These are phyloP conservation scores for Cavia porcellus DNA, from an alignment of 2,113 vertebrate species.

Conservation along the genomic window DNA sequence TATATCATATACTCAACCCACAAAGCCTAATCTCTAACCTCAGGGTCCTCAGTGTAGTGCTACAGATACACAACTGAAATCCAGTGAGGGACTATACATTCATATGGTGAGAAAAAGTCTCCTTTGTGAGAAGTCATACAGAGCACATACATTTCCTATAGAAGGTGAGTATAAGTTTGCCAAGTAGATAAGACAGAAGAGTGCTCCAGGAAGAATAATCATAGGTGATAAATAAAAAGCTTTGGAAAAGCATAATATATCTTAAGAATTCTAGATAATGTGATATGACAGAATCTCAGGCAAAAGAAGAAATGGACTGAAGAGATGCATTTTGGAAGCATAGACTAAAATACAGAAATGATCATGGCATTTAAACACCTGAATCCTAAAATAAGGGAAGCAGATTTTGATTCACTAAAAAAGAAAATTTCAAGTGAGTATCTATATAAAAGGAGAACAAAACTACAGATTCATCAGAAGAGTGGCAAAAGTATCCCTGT, in stretches of 20 bases:
- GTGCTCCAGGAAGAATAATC: neutral
- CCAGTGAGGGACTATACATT: neutral
- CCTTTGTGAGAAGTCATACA: neutral
- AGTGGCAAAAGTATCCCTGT: neutral
- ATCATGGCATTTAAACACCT: constrained; percentile 8
- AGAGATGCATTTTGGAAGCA: neutral
- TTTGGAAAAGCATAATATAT: constrained; percentile 4
- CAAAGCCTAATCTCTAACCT: neutral
- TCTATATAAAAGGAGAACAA: neutral
- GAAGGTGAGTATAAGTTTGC: constrained; percentile 1
- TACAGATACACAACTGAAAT: constrained; percentile 36
- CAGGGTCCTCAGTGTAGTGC: neutral
- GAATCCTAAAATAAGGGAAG: neutral
- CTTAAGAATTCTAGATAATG: neutral
- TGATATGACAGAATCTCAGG: neutral
- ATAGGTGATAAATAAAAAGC: constrained; percentile 2
- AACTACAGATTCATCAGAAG: neutral
- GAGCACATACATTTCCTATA: neutral
- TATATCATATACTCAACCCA: constrained; percentile 1
- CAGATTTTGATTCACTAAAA: constrained; percentile 44
- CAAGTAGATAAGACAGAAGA: neutral
- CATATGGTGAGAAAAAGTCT: neutral
- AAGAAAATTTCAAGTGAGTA: constrained; percentile 34
- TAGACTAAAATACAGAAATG: constrained; percentile 30
- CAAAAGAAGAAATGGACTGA: neutral